These are phyloP conservation scores for Sarcophilus harrisii DNA, from an alignment of 2,797 vertebrate genomes.

Conservation along the genomic window DNA sequence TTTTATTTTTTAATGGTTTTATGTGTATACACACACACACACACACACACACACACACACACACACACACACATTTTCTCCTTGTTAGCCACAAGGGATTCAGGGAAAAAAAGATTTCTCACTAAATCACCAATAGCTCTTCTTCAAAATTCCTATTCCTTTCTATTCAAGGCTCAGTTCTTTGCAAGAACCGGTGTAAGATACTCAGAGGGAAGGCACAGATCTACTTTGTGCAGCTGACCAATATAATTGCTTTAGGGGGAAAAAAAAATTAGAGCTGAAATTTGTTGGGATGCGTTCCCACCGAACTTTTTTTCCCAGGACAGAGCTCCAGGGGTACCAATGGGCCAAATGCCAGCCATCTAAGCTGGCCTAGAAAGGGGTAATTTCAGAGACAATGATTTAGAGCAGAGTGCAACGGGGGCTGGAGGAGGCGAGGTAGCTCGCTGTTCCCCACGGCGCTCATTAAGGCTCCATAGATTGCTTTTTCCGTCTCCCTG, in stretches of 20 bases:
- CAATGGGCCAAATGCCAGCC: constrained; percentile 87
- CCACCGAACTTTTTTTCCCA: constrained; percentile 9
- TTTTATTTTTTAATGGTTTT: fast-evolving
- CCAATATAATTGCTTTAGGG: neutral
- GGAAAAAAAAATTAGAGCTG: constrained; percentile 27
- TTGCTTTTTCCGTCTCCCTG: constrained; percentile 90
- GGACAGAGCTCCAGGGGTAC: constrained; percentile 85
- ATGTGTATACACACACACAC: neutral
- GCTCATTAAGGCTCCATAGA: constrained; percentile 94
- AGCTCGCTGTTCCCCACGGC: constrained; percentile 85
- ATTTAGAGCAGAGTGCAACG: constrained; percentile 77
- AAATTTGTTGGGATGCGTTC: constrained; percentile 52
- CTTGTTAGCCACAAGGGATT: fast-evolving
- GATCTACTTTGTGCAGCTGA: neutral
- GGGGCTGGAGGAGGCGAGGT: constrained; percentile 84
- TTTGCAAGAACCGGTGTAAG: neutral
- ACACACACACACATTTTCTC: neutral
- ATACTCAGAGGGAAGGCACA: neutral
- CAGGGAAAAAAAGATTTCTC: neutral
- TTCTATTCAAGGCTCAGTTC: neutral
- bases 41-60: neutral
- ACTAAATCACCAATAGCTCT: fast-evolving
- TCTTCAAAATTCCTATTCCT: neutral
- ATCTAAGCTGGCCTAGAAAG: constrained; percentile 80
- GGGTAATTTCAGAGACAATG: constrained; percentile 80